Evolutionary conservation across 1,140 invertebrate genomes (phyloP).

Genomic region (Megalonaias nervosa): DNA sequence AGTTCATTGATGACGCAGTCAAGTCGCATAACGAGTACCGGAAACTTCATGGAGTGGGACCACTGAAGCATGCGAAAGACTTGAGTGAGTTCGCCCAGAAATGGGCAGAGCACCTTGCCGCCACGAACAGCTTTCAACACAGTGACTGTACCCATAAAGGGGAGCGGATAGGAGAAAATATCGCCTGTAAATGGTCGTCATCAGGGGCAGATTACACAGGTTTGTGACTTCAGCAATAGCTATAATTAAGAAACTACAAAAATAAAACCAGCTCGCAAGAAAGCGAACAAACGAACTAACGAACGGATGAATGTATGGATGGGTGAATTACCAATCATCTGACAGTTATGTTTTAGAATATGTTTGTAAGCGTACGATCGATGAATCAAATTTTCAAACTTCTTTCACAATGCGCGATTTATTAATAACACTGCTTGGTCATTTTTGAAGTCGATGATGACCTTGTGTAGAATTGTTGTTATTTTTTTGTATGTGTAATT

Average conservation of each 20-base stretch:
- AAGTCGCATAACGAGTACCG: conserved; percentile 83
- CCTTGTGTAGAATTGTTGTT: too few species aligned
- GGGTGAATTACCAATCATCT: too few species aligned
- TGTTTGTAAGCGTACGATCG: too few species aligned
- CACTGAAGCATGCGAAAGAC: conserved; percentile 54
- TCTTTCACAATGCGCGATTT: too few species aligned
- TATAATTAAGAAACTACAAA: neutral
- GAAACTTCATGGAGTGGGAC: conserved; percentile 78
- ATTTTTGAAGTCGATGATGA: too few species aligned
- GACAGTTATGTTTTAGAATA: too few species aligned
- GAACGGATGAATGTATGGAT: too few species aligned
- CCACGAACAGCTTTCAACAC: conserved; percentile 84
- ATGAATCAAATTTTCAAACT: too few species aligned
- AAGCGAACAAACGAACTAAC: too few species aligned
- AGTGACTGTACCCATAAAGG: conserved; percentile 74
- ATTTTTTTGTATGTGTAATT: too few species aligned
- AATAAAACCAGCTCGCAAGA: neutral
- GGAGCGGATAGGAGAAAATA: conserved; percentile 64
- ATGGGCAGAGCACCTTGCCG: conserved; percentile 88
- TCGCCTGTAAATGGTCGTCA: conserved; percentile 63
- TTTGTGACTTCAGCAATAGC: conserved; percentile 19
- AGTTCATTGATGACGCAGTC: conserved; percentile 55
- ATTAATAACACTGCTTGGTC: too few species aligned
- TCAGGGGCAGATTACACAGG: conserved; percentile 58
- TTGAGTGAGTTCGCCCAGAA: conserved; percentile 75